These are phyloP conservation scores for Ochotona princeps DNA, from an alignment of 2,113 vertebrate species.

Conservation along the genomic window DNA sequence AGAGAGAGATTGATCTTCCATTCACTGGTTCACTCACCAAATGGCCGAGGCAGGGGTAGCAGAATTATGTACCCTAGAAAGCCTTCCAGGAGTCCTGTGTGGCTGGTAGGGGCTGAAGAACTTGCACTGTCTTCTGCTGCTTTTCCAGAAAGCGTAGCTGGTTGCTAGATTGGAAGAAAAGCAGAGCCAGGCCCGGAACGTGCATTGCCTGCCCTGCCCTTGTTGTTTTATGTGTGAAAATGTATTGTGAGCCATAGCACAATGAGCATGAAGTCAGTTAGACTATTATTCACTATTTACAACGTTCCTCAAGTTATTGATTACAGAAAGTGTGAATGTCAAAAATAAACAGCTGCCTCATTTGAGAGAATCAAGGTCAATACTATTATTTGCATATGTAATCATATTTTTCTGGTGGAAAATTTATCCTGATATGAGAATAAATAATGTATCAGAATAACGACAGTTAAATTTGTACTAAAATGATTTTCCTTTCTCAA, in stretches of 20 bases:
- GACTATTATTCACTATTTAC: neutral
- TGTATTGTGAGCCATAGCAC: neutral
- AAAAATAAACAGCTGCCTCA: neutral
- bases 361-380: neutral
- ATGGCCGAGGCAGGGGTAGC: too few species aligned
- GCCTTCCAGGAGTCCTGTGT: too few species aligned
- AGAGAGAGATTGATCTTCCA: too few species aligned
- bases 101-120: too few species aligned
- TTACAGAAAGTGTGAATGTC: neutral
- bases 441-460: neutral
- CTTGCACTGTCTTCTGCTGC: too few species aligned
- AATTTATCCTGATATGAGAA: neutral
- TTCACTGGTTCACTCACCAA: too few species aligned
- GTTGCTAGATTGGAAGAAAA: too few species aligned
- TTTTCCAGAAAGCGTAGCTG: too few species aligned
- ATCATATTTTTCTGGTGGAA: neutral
- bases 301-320: neutral
- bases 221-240: neutral
- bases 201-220: too few species aligned
- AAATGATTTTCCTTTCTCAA: slow-evolving; percentile 29
- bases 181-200: too few species aligned
- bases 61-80: too few species aligned
- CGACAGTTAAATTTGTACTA: neutral
- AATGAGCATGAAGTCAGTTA: neutral
- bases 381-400: neutral